Conservation (phyloP, 23 tunicate species). For the Phallusia fumigata region DNA sequence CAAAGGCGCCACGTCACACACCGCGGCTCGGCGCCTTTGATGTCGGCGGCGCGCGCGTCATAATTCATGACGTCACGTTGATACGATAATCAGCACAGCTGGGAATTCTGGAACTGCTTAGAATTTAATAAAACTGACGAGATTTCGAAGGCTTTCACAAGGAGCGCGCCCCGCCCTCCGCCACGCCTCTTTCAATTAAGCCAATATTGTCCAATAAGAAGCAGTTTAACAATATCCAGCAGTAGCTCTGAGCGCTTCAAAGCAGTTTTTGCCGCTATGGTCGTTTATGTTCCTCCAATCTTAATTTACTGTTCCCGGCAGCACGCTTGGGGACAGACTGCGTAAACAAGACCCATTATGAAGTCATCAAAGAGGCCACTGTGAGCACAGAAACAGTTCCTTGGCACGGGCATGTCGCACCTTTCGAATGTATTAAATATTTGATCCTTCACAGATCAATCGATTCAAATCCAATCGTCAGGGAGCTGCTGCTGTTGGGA, state of each 20-base stretch:
- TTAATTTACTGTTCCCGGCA: slow-evolving; percentile 9
- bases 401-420: too few species aligned
- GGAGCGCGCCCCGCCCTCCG: not conserved
- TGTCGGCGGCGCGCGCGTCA: slow-evolving; percentile 11
- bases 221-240: not conserved
- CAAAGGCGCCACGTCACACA: slow-evolving; percentile 5
- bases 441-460: too few species aligned
- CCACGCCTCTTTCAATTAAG: not conserved
- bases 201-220: not conserved
- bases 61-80: slow-evolving; percentile 11
- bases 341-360: not conserved
- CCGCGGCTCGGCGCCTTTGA: not conserved
- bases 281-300: not conserved
- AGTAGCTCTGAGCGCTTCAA: not conserved
- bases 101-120: not conserved
- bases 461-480: too few species aligned
- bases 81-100: slow-evolving; percentile 2
- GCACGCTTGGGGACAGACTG: slow-evolving; percentile 6
- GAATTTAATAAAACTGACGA: not conserved
- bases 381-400: not conserved
- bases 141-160: not conserved
- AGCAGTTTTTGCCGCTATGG: not conserved
- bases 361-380: slow-evolving; percentile 3
- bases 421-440: too few species aligned
- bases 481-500: too few species aligned